phyloP scores from a whole-genome alignment of 1,140 invertebrate genomes.

The Portunus trituberculatus region DNA sequence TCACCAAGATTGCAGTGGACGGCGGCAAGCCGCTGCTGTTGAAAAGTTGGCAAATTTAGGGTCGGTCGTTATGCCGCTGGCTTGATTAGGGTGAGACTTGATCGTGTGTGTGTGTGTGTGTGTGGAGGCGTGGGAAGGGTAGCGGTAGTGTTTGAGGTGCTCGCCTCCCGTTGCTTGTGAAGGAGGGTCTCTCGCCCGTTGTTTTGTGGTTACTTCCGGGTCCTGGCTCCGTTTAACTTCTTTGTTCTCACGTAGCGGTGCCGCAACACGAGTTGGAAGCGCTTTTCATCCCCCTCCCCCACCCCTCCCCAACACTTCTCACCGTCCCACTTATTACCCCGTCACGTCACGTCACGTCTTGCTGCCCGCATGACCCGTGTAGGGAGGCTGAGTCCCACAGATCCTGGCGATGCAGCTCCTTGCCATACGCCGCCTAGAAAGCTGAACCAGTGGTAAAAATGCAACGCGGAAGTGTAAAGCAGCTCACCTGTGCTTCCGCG shows the following conservation, averaged over 20 bases:
- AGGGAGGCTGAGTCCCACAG: background rate
- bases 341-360: background rate
- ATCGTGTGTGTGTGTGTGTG: background rate
- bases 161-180: background rate
- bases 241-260: background rate
- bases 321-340: background rate
- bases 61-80: background rate
- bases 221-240: background rate
- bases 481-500: background rate
- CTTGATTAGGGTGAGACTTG: background rate
- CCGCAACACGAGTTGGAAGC: background rate
- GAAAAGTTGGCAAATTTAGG: constrained; percentile 13
- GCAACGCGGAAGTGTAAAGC: background rate
- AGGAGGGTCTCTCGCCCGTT: background rate
- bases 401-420: background rate
- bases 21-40: background rate
- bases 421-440: background rate
- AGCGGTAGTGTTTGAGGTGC: background rate
- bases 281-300: background rate
- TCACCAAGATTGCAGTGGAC: background rate
- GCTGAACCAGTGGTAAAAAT: background rate
- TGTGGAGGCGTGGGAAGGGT: background rate
- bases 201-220: background rate
- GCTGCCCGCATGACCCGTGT: background rate
- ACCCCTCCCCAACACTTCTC: background rate